Evolutionary conservation across 2,888 invertebrate genomes (phyloP).

Genomic region (Drosophila paranaensis): DNA sequence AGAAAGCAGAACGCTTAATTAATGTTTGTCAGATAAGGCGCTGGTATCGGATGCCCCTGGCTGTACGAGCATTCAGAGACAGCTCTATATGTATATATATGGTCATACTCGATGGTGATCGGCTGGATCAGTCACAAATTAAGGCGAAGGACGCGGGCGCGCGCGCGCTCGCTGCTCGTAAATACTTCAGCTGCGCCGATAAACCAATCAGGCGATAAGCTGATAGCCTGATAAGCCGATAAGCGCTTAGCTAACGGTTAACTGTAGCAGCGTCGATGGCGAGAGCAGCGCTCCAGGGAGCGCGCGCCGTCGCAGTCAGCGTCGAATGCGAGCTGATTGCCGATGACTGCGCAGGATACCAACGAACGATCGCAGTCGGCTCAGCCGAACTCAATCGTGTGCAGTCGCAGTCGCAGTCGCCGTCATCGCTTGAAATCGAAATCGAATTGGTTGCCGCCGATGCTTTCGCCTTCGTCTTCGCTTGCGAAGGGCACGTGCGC

Average conservation of each 20-base stretch:
- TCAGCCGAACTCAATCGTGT: no score
- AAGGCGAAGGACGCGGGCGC: constrained; percentile 42
- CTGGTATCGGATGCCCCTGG: constrained; percentile 11
- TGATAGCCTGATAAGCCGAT: constrained; percentile 45
- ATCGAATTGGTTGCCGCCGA: neutral
- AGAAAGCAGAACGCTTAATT: constrained; percentile 47
- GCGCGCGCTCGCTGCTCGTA: constrained; percentile 33
- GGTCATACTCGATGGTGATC: neutral
- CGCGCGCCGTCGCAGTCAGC: neutral
- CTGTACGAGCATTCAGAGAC: neutral
- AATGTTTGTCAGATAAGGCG: constrained; percentile 44
- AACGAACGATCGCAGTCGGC: neutral
- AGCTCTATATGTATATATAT: neutral
- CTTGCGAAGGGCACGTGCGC: constrained; percentile 63
- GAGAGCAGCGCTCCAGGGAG: neutral
- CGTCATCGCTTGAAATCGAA: neutral
- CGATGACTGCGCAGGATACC: neutral
- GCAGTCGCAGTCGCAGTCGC: neutral
- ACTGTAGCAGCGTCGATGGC: neutral
- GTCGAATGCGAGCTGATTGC: neutral
- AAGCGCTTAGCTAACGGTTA: constrained; percentile 22
- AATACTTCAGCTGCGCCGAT: constrained; percentile 53
- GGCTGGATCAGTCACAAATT: constrained; percentile 28
- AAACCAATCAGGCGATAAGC: constrained; percentile 43
- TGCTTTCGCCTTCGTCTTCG: constrained; percentile 1